phyloP scores from a whole-genome alignment of 2,888 invertebrate genomes.

The Diadromus collaris region DNA sequence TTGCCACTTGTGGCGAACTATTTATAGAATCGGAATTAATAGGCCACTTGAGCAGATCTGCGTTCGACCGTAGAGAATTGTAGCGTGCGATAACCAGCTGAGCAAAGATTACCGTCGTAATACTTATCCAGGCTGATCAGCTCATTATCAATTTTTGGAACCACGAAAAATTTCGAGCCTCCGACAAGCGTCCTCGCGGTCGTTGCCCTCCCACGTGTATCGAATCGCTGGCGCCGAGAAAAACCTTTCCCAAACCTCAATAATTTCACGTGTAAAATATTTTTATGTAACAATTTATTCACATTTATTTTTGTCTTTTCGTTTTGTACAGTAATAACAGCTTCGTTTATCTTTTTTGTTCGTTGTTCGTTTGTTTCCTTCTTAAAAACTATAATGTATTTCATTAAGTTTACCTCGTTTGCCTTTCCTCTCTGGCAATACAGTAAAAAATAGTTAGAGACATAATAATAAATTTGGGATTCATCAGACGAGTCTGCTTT shows the following conservation, averaged over 20 bases:
- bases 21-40: background rate
- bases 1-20: slow-evolving; percentile 3
- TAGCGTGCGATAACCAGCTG: background rate
- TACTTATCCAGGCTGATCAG: background rate
- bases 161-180: too few relatives aligned
- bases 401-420: slow-evolving; percentile 36
- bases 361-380: slow-evolving; percentile 60
- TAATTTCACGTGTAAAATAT: slow-evolving; percentile 5
- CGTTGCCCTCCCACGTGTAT: background rate
- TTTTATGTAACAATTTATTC: slow-evolving; percentile 79
- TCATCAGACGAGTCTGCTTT: slow-evolving; percentile 72
- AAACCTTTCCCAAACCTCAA: slow-evolving; percentile 2
- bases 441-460: slow-evolving; percentile 34
- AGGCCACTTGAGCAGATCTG: slow-evolving; percentile 4
- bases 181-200: too few relatives aligned
- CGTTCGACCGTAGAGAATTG: background rate
- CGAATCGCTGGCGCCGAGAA: background rate
- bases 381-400: slow-evolving; percentile 54
- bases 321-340: slow-evolving; percentile 60
- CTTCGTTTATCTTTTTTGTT: slow-evolving; percentile 57
- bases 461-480: slow-evolving; percentile 54
- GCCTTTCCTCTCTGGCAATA: slow-evolving; percentile 31
- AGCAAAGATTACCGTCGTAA: background rate
- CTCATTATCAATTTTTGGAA: background rate
- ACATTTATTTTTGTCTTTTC: slow-evolving; percentile 58